Conservation (phyloP, 2,113 vertebrate species). For the Menidia beryllina region DNA sequence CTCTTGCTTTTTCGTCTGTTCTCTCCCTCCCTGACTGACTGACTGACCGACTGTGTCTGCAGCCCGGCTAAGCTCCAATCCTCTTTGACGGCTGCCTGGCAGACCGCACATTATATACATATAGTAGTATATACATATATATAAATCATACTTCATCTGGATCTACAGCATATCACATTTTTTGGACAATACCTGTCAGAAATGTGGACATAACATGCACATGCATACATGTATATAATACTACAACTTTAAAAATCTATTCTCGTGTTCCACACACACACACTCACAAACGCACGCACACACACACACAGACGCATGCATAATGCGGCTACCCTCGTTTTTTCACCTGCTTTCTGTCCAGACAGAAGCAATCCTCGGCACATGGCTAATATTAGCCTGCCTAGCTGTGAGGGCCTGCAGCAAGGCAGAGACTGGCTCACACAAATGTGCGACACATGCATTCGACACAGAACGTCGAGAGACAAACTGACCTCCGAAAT, state of each 20-base stretch:
- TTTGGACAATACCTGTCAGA: background rate
- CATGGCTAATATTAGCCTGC: slow-evolving; percentile 80
- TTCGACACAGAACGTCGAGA: background rate
- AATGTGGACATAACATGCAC: slow-evolving; percentile 8
- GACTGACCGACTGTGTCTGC: slow-evolving; percentile 60
- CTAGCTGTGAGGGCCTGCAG: slow-evolving; percentile 58
- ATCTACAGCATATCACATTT: slow-evolving; percentile 34
- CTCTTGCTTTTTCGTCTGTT: slow-evolving; percentile 84
- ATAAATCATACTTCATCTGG: slow-evolving; percentile 74
- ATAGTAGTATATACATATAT: too few relatives aligned
- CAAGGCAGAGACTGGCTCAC: too few relatives aligned
- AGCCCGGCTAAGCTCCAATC: slow-evolving; percentile 79
- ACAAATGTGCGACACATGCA: background rate
- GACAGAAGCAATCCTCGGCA: slow-evolving; percentile 68
- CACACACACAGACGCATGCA: background rate
- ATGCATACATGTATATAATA: background rate
- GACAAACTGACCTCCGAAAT: background rate
- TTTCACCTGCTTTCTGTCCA: slow-evolving; percentile 75
- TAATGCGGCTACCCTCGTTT: slow-evolving; percentile 63
- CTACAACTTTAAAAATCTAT: background rate
- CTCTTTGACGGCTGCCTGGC: slow-evolving; percentile 83
- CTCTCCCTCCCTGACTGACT: slow-evolving; percentile 47
- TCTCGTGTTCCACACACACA: slow-evolving; percentile 1
- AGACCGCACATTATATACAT: slow-evolving; percentile 71
- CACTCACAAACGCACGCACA: slow-evolving; percentile 42